Percentiles rank a stretch among this genome's conserved stretches.
Conservation (phyloP, 1,140 invertebrate genomes). For the Oryzaephilus surinamensis region DNA sequence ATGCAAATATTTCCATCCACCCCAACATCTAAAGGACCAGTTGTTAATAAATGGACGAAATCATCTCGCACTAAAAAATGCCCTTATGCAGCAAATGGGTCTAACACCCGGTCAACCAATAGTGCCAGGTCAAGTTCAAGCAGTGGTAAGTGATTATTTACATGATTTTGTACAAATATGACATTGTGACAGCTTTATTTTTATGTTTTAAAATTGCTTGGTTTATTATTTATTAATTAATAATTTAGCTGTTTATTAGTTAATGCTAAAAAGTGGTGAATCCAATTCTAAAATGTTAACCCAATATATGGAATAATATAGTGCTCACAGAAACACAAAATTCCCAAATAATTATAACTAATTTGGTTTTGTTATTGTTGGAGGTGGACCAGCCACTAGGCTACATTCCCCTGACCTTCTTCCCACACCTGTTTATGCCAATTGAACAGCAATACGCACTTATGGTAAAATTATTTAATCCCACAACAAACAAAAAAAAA, state of each 20-base stretch:
- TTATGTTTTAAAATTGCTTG: too few relatives aligned
- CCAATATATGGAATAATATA: too few relatives aligned
- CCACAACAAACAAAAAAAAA: background rate
- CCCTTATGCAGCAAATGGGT: slow-evolving; percentile 92
- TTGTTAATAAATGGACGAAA: slow-evolving; percentile 98
- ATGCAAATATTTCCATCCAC: slow-evolving; percentile 99
- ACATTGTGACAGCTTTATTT: too few relatives aligned
- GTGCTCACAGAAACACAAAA: too few relatives aligned
- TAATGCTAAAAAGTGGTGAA: too few relatives aligned
- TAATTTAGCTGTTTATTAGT: too few relatives aligned
- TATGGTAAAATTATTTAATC: too few relatives aligned
- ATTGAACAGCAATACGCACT: slow-evolving; percentile 34
- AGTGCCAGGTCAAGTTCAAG: slow-evolving; percentile 79
- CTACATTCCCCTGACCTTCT: slow-evolving; percentile 30
- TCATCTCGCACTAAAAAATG: slow-evolving; percentile 96
- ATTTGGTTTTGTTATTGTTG: slow-evolving; percentile 28
- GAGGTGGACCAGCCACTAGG: slow-evolving; percentile 31
- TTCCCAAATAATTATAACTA: too few relatives aligned
- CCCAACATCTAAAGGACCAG: slow-evolving; percentile 99
- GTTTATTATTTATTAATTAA: too few relatives aligned
- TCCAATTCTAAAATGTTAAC: too few relatives aligned
- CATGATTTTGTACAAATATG: too few relatives aligned
- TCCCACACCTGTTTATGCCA: slow-evolving; percentile 33
- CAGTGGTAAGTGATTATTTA: slow-evolving; percentile 78
- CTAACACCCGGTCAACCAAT: slow-evolving; percentile 75